Base-by-base conservation (phyloP, 2,113 vertebrate genomes). In the Rynchops niger region DNA sequence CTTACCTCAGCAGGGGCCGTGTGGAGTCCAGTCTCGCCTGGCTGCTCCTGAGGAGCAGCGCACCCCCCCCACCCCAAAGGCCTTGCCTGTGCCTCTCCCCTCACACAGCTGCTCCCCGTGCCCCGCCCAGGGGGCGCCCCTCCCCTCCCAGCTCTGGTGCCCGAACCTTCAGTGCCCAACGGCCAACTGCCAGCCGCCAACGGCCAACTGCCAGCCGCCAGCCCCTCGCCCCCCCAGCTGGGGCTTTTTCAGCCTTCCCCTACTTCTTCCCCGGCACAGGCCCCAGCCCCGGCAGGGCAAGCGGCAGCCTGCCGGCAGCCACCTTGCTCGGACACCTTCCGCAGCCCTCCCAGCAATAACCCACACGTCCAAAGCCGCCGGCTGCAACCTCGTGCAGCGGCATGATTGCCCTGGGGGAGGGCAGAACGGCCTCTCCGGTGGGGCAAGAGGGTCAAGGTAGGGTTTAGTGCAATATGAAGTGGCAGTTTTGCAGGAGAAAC, bases 331-430 rank as follows among this genome's bases (percentile, higher is more conserved):
- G 36, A 16, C n/a, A 49, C 52, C 52, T 89, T 59, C 30, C 42
- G 52, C 67, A 36, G 52, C 49, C 36, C 29, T 56, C 17, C 3
- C 5, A 12, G 11, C 22, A 30, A 12, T 26, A 59, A 72, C 62
- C 30, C 23, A 9, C 32, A 3, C 0, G 0, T 43, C 58, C 32
- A 32, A 55, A 34, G 40, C 12, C 1, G 3, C 0, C 0, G 58
- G 49, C 43, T 50, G 67, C 42, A 73, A 49, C 5, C 21, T 66
- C 0, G 0, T 36, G 32, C 15, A 8, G 23, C 2, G 1, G 14
- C 1, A 0, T 7, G 16, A 10, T 5, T 91, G 85, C 30, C 27
- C 11, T 61, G 45, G 12, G 5, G 8, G 13, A n/a, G 69, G 42
- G 40, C 30, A 27, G 50, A 83, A 62, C 0, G 2, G 9, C 49